Conservation (phyloP, 2,888 invertebrate genomes). For the Euzetes globulus region DNA sequence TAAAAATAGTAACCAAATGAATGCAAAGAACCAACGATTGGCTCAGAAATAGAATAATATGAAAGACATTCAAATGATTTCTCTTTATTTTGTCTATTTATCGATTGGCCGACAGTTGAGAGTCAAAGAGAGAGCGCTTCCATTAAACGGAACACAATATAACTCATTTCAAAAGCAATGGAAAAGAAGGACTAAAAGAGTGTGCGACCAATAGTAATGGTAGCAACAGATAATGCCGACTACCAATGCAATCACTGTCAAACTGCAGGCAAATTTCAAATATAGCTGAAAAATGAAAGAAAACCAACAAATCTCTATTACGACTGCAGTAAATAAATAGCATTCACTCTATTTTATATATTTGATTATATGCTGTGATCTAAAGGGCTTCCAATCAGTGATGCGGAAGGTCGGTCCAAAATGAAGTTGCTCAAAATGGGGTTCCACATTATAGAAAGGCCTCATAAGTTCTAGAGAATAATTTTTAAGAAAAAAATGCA, state of each 20-base stretch:
- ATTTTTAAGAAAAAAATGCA: too few relatives aligned
- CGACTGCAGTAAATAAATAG: background rate
- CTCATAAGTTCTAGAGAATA: too few relatives aligned
- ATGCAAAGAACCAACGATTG: background rate
- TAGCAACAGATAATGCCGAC: constrained; percentile 11
- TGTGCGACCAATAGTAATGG: background rate
- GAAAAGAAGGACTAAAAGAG: background rate
- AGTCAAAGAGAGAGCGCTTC: background rate
- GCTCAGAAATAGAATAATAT: background rate
- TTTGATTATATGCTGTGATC: too few relatives aligned
- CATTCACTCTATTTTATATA: background rate
- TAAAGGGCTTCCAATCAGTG: too few relatives aligned
- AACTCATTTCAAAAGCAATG: background rate
- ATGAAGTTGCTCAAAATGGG: too few relatives aligned
- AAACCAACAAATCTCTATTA: background rate
- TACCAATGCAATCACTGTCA: background rate
- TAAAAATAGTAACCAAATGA: background rate
- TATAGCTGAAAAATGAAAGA: background rate
- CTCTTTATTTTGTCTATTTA: background rate
- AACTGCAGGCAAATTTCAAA: background rate
- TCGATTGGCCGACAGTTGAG: background rate
- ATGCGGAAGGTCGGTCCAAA: too few relatives aligned
- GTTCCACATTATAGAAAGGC: too few relatives aligned
- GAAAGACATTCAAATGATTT: constrained; percentile 7
- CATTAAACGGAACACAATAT: background rate